Conservation (phyloP, 1,140 invertebrate species). For the Episyrphus balteatus region DNA sequence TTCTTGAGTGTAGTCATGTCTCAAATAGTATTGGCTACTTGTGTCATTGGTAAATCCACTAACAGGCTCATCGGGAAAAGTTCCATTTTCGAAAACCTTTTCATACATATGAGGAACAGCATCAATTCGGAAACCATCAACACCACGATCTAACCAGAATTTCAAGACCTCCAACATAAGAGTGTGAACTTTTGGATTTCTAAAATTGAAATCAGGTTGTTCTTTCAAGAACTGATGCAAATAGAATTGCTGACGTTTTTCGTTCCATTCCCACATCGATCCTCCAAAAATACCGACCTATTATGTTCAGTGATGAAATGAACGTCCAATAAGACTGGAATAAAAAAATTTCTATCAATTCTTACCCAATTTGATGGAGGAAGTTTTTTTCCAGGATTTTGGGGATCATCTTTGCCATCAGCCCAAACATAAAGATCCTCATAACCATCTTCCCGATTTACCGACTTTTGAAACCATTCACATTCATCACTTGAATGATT, state of each 20-base stretch:
- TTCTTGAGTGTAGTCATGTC: conserved; percentile 49
- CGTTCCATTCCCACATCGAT: conserved; percentile 41
- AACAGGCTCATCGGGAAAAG: conserved; percentile 41
- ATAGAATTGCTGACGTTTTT: conserved; percentile 37
- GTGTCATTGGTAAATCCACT: conserved; percentile 25
- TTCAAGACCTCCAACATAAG: conserved; percentile 45
- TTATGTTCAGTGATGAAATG: conserved; percentile 29
- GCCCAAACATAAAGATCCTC: conserved; percentile 60
- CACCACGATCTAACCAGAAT: conserved; percentile 56
- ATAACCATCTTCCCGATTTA: conserved; percentile 39
- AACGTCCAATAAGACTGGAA: neutral
- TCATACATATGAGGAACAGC: conserved; percentile 41
- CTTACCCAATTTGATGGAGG: conserved; percentile 44
- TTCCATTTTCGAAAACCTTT: conserved; percentile 34
- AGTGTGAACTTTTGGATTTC: conserved; percentile 41
- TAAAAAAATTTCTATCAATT: neutral
- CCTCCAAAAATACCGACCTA: conserved; percentile 9
- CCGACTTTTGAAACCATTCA: conserved; percentile 51
- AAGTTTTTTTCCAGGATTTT: neutral
- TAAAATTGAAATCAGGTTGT: conserved; percentile 55
- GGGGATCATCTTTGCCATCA: conserved; percentile 21
- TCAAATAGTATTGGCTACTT: conserved; percentile 40
- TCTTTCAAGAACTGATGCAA: conserved; percentile 43
- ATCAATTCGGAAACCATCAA: conserved; percentile 55
- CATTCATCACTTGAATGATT: conserved; percentile 58